Conservation (phyloP, 64 coral and sea anemone species). For the Pachyseris speciosa region DNA sequence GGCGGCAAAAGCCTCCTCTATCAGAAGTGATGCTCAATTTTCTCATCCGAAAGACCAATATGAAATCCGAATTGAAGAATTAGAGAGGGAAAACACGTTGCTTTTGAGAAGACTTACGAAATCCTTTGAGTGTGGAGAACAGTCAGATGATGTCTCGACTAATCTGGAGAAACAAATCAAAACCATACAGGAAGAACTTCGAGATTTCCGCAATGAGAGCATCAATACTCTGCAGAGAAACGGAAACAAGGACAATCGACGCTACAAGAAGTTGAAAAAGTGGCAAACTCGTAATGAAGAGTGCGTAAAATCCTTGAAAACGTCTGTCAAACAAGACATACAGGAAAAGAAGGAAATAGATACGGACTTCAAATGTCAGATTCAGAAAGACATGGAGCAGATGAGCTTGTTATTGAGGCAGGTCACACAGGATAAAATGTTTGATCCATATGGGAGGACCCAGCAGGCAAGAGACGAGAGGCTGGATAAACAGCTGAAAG, state of each 20-base stretch:
- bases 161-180: background rate
- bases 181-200: background rate
- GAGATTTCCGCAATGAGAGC: background rate
- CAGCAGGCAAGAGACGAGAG: too few relatives aligned
- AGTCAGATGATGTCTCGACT: background rate
- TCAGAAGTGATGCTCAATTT: background rate
- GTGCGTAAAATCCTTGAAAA: background rate
- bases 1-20: background rate
- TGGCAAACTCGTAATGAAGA: background rate
- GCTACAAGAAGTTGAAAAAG: background rate
- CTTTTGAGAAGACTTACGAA: background rate
- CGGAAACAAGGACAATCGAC: background rate
- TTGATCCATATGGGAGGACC: background rate
- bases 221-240: background rate
- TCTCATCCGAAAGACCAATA: background rate
- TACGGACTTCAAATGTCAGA: background rate
- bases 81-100: background rate
- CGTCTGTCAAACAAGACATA: background rate
- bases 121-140: background rate
- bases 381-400: background rate
- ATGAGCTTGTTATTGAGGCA: background rate
- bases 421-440: background rate
- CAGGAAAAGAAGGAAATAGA: background rate
- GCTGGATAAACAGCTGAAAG: background rate
- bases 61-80: background rate